These are phyloP conservation scores for Tenthredo scrophulariae DNA, from an alignment of 2,888 invertebrate genomes.

Conservation along the genomic window DNA sequence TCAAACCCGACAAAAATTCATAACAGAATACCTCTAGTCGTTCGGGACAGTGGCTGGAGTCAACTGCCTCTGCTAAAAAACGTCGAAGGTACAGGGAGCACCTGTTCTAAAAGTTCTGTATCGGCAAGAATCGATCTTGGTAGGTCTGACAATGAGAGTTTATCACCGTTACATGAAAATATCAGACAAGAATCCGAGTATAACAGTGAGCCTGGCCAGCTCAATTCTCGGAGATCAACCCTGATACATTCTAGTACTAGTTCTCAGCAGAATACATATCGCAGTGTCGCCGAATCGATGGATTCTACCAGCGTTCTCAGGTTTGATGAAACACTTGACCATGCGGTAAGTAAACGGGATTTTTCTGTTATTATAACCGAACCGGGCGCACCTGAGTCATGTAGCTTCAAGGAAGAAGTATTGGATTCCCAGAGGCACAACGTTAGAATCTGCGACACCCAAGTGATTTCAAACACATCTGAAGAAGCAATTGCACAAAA, in stretches of 20 bases:
- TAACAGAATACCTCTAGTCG: neutral
- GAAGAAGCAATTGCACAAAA: neutral
- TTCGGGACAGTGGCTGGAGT: neutral
- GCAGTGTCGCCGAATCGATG: neutral
- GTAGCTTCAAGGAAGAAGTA: neutral
- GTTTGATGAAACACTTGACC: neutral
- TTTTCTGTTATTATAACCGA: neutral
- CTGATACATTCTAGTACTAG: neutral
- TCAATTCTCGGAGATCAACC: slow-evolving; percentile 3
- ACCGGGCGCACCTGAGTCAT: neutral
- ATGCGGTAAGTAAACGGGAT: neutral
- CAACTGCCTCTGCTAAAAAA: neutral
- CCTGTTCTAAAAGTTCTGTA: neutral
- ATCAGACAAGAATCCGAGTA: neutral
- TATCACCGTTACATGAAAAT: neutral
- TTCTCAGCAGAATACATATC: slow-evolving; percentile 22
- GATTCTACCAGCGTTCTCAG: neutral
- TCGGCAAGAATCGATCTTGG: neutral
- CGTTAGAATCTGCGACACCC: neutral
- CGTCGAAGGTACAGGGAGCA: neutral
- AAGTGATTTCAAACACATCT: neutral
- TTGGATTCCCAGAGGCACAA: neutral
- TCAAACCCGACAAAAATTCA: neutral
- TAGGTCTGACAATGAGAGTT: neutral
- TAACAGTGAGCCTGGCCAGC: neutral